Evolutionary conservation across 2,797 vertebrate species (phyloP), one percentile per base, ranked within the genome.

Genomic region (Mycteria americana): DNA sequence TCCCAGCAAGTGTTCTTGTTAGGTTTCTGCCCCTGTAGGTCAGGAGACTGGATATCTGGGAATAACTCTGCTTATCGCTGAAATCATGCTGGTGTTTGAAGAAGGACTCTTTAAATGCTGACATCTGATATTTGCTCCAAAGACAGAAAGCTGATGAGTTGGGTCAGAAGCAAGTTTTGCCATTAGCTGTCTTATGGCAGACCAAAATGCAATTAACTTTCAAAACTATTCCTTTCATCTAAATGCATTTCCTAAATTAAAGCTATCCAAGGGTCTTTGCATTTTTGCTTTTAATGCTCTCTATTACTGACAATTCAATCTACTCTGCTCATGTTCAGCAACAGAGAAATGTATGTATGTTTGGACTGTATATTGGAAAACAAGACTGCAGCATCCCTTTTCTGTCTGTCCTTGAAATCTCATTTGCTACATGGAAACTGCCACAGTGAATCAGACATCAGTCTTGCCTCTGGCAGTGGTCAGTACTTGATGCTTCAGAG

Each of bases 101-200:
- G 95, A 63, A 75, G 39, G 48, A 13, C 54, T 84, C 57, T 48
- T 48, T 63, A 31, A 79, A 62, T 4, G n/a, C 83, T 91, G 95
- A 79, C 65, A 76, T 67, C 39, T 76, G 59, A 75, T 84, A 77
- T 86, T 96, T 93, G 64, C 85, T 91, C 53, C 83, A 70, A 60
- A 85, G 89, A 68, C 97, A 89, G 93, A 85, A 89, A 94, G 83
- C 84, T 95, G 96, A 96, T 88, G 88, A 94, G 88, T 63, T 91
- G 51, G 94, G 92, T 94, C 92, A 94, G 95, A 82, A 96, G 88
- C 93, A 97, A 97, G 27, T 48, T 80, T 85, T 90, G 79, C 93
- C 95, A 93, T 96, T 97, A 97, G 96, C 96, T 91, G 31, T 59
- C 94, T 74, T 41, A 65, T 5, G 17, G 62, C 82, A 96, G 57